Base-by-base conservation (phyloP, 2,113 vertebrate species). In the Ictalurus furcatus region DNA sequence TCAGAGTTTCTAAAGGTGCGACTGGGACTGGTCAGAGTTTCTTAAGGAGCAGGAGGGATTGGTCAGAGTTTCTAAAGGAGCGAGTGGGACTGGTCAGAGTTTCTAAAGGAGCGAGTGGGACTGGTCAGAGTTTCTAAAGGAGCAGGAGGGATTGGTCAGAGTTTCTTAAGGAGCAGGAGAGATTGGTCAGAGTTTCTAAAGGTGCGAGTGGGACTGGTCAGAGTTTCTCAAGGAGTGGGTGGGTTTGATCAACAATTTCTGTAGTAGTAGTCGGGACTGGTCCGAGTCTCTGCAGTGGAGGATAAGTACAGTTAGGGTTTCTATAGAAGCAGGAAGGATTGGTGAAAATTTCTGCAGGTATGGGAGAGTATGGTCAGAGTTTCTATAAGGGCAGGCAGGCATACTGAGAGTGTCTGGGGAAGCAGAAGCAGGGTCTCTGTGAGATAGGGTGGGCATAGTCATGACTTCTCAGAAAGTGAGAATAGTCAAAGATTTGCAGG, bases 201-300 rank as follows among this genome's bases (percentile, higher is more conserved):
- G 19, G 17, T 40, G 12, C 1, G 2, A 17, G 34, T 1, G 14
- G 19, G 34, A 76, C 3, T 44, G 21, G 37, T 44, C 21, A 76
- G 8, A 76, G 37, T 44, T 44, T 44, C 34, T 44, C 4, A 11
- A 23, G 17, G 73, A 23, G 37, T 0, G 3, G 1, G 19, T 4
- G 73, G 73, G 19, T 4, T 1, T 5, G 11, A 3, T 76, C 21
- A 44, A 21, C 8, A 13, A 21, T 25, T 44, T 48, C 73, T 76
- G 25, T 0, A 76, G 3, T 8, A 1, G 21, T 0, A 1, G 9
- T 4, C 1, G 19, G 40, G 9, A 48, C 11, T 11, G 3, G 19
- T 25, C 40, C 11, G 13, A 37, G 44, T 40, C 40, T 40, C 40
- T 40, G 40, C 40, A 40, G 40, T 40, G 2, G 40, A 40, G 40